Base-by-base conservation (phyloP, 2,888 invertebrate genomes). In the Pollenia amentaria region DNA sequence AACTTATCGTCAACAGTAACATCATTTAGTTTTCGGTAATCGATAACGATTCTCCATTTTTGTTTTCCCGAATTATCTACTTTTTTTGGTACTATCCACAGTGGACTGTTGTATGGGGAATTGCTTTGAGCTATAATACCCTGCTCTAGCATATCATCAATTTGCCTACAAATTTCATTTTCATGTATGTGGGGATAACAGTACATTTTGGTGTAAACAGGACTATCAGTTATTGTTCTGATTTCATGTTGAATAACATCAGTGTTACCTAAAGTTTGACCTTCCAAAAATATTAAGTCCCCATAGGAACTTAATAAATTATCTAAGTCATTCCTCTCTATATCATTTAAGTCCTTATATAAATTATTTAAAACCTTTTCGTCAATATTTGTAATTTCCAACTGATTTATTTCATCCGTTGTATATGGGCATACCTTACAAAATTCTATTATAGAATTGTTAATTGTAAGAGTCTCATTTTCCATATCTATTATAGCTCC, bases 141-240 rank as follows among this genome's bases (percentile, higher is more conserved):
- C 16, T 83, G 82, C 12, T 40, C 7, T 7, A 83, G 46, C 60
- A 77, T 83, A 12, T 51, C 16, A 14, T 44, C 21, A 14, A 82
- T 84, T 65, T 78, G 83, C 6, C 18, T 55, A 16, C n/a, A 65
- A 29, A 83, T 83, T 40, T 84, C 83, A 7, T 77, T 12, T 44
- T 77, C 83, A 40, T 82, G 53, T 29, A 84, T n/a, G 7, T 84
- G 72, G 6, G 77, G 72, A 46, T 84, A 84, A 14, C 78, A 10
- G 38, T 84, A 84, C 57, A 78, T 46, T 53, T 46, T 84, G 2
- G 42, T 38, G 42, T 77, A 84, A 16, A 78, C 55, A 0, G 65
- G 70, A 10, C 62, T 70, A 40, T 84, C 42, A 18, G 9, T 65
- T 10, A 18, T 18, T 18, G 72, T 70, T 42, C 18, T 60, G 29